These are phyloP conservation scores for Tolypeutes matacus DNA, from an alignment of 2,797 vertebrate genomes.

Conservation along the genomic window DNA sequence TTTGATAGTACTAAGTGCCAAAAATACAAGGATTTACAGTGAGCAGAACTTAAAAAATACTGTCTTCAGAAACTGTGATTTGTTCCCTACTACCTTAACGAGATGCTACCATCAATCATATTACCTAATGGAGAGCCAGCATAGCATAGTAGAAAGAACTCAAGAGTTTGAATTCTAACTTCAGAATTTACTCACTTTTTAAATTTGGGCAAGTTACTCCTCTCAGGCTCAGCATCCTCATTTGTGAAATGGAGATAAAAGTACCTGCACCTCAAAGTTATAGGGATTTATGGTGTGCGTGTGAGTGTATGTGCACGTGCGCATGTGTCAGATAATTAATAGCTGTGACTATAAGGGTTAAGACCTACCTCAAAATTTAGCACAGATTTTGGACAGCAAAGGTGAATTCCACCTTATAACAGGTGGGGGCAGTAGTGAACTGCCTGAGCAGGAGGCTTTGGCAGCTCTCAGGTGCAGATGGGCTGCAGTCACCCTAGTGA, in stretches of 20 bases:
- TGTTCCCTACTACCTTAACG: background rate
- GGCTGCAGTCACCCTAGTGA: background rate
- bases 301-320: background rate
- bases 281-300: background rate
- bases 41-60: background rate
- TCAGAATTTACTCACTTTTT: constrained; percentile 1
- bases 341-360: background rate
- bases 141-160: background rate
- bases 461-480: background rate
- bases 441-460: background rate
- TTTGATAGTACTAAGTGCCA: background rate
- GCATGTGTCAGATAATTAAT: background rate
- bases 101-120: fast-evolving
- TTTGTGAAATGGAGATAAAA: constrained; percentile 37
- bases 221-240: background rate
- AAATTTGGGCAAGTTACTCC: background rate
- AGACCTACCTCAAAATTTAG: background rate
- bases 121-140: background rate
- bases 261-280: background rate
- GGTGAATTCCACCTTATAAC: constrained; percentile 36
- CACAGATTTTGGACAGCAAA: background rate
- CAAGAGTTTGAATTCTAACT: background rate
- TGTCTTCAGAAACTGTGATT: background rate
- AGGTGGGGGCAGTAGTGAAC: constrained; percentile 53
- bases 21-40: background rate